Evolutionary conservation across 2,113 vertebrate genomes (phyloP).

Genomic region (Gambusia holbrooki): DNA sequence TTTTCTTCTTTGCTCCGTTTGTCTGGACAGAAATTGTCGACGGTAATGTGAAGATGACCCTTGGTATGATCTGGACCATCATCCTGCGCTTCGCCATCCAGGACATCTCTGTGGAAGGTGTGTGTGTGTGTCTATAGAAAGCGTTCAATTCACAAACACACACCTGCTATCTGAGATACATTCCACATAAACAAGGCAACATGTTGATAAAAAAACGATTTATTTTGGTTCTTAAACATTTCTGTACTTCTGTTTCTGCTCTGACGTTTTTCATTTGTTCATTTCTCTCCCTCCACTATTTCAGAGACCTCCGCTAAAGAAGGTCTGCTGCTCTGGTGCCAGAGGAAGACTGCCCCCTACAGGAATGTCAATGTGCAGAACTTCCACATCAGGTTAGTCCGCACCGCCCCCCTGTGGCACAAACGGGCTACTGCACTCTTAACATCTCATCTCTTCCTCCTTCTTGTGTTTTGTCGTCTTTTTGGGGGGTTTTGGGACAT

Average conservation of each 20-base stretch:
- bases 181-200: too few relatives aligned
- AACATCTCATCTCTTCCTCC: background rate
- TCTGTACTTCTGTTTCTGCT: background rate
- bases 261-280: background rate
- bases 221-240: slow-evolving; percentile 18
- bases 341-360: slow-evolving; percentile 93
- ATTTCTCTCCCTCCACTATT: background rate
- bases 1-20: background rate
- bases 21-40: slow-evolving; percentile 86
- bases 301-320: slow-evolving; percentile 94
- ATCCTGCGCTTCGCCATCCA: slow-evolving; percentile 93
- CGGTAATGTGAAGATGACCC: slow-evolving; percentile 92
- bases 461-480: background rate
- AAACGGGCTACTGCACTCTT: background rate
- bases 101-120: slow-evolving; percentile 92
- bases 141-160: background rate
- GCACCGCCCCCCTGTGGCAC: slow-evolving; percentile 32
- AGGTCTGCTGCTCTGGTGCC: slow-evolving; percentile 92
- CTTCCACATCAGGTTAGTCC: slow-evolving; percentile 91
- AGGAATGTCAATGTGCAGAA: slow-evolving; percentile 94
- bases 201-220: too few relatives aligned
- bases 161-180: background rate
- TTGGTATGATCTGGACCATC: slow-evolving; percentile 96
- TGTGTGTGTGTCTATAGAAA: background rate
- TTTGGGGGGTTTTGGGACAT: background rate